phyloP scores from a whole-genome alignment of 2,113 vertebrate species.

The Electrona antarctica region DNA sequence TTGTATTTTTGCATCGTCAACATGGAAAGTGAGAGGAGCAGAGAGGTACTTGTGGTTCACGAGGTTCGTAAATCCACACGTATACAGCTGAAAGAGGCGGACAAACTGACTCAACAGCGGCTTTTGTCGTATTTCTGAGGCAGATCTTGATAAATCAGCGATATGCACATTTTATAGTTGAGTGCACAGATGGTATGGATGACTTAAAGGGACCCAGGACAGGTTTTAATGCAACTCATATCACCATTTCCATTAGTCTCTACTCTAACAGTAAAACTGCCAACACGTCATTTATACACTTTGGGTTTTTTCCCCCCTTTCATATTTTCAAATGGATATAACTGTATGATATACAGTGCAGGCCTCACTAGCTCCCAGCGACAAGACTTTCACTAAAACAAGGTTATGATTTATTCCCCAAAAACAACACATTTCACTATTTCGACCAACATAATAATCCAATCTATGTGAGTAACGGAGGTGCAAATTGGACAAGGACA shows the following conservation, averaged over 20 bases:
- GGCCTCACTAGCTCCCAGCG: no score
- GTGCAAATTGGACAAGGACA: no score
- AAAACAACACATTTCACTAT: no score
- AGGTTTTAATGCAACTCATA: conserved; percentile 9
- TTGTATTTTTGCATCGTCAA: neutral
- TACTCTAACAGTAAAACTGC: neutral
- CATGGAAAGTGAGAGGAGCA: neutral
- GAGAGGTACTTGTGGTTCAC: conserved; percentile 21
- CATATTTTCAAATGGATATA: no score
- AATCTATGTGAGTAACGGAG: neutral
- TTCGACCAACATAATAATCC: neutral
- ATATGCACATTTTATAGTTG: neutral
- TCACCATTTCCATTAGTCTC: conserved; percentile 15
- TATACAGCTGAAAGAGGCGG: neutral
- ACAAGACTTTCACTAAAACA: no score
- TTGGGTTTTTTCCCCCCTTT: no score
- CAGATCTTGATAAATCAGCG: conserved; percentile 1
- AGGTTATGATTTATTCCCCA: no score
- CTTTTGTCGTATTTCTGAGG: conserved; percentile 19
- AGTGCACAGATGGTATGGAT: conserved; percentile 46
- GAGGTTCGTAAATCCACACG: neutral
- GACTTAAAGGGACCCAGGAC: conserved; percentile 26
- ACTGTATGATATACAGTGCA: no score
- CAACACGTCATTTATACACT: neutral
- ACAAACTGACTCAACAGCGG: conserved; percentile 37